Evolutionary conservation across 2,888 invertebrate species (phyloP), one percentile per base, ranked within the genome.

Genomic region (Steinernema carpocapsae): DNA sequence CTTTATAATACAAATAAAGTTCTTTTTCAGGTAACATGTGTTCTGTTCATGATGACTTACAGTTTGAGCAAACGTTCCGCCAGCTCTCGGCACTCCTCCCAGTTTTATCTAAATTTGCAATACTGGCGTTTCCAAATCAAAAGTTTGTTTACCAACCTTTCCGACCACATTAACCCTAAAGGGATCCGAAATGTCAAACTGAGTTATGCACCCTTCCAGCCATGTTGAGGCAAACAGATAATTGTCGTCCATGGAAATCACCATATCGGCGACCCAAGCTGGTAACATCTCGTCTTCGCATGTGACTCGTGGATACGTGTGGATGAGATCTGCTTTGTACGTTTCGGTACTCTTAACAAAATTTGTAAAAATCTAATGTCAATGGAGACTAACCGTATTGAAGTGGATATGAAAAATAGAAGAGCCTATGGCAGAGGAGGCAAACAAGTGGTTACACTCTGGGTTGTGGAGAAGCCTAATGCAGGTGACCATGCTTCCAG

Each of bases 371-470:
- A 37, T 37, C 37, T 6, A 10, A 37, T n/a, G 10, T 37, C 37
- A 10, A 37, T 6, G 3, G 4, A 3, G 37, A 37, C 37, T 37
- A 32, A 64, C 64, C 12, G 64, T 64, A 17, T 6, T 64, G 32
- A 32, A 64, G 37, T 64, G 64, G n/a, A 64, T 64, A 17, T 64
- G 64, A n/a, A 64, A 64, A 2, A 64, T 64, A 4, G 64, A 64
- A 32, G 64, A 64, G 2, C 64, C 64, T 1, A 64, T 14, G 17
- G 64, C 32, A 2, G 64, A 64, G 2, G 64, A 64, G 17, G 64
- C 64, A 17, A 64, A 64, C 32, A 64, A 17, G 17, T 64, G 64
- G 26, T 64, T 64, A 32, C 64, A 64, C 32, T 64, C 64, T 4
- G 64, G 64, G 14, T 64, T 64, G 64, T 64, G 64, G 17, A 64